Percentiles rank a stretch among this genome's conserved stretches.
Conservation (phyloP, 2,113 vertebrate species). For the Microcebus murinus region DNA sequence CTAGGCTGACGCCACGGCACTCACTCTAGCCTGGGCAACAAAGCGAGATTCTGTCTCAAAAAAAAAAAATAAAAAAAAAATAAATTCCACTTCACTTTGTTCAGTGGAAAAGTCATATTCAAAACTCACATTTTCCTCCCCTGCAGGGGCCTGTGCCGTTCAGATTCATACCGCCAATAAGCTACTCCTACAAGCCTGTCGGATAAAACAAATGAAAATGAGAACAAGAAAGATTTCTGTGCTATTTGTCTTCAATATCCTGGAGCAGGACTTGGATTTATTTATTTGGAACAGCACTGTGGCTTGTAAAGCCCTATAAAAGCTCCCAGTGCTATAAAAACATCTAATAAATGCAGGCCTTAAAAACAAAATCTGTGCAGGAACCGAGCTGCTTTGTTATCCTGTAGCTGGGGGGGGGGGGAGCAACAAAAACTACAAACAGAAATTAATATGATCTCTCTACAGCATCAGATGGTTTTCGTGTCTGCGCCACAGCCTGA, state of each 20-base stretch:
- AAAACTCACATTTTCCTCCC: not conserved
- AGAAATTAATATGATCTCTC: not conserved
- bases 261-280: not conserved
- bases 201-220: not conserved
- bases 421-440: not conserved
- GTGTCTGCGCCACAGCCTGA: fast-evolving
- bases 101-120: slow-evolving; percentile 14
- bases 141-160: not conserved
- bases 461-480: not conserved
- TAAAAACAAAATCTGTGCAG: not conserved
- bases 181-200: not conserved
- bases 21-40: too few species aligned
- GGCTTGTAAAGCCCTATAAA: not conserved
- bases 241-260: not conserved
- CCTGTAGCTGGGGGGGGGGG: not conserved
- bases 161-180: not conserved
- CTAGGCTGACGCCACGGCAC: too few species aligned
- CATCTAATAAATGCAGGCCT: not conserved
- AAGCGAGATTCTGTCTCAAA: too few species aligned
- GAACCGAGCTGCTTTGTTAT: not conserved
- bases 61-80: too few species aligned
- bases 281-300: not conserved
- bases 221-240: not conserved
- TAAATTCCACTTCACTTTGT: not conserved
- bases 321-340: not conserved